Conservation (phyloP, 1,140 invertebrate genomes). For the Megalopta genalis region DNA sequence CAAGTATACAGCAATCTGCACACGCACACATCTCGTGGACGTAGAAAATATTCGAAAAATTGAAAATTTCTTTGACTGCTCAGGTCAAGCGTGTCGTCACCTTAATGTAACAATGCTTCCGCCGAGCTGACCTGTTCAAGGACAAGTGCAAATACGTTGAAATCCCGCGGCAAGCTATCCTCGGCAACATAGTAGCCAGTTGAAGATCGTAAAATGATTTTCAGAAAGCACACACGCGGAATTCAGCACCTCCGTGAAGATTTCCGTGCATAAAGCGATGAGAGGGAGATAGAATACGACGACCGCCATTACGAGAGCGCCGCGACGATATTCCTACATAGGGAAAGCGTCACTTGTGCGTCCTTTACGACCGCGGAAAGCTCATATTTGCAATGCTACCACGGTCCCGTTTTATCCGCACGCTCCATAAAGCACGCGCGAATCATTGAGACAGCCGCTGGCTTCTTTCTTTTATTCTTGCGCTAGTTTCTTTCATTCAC, state of each 20-base stretch:
- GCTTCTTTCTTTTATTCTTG: not conserved
- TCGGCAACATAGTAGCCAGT: not conserved
- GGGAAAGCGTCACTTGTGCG: not conserved
- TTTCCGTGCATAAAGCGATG: constrained; percentile 29
- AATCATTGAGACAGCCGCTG: constrained; percentile 28
- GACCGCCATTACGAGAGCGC: constrained; percentile 31
- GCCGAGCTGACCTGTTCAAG: not conserved
- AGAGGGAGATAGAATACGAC: constrained; percentile 41
- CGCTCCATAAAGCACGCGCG: constrained; percentile 43
- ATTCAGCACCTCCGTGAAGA: constrained; percentile 26
- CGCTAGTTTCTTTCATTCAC: not conserved
- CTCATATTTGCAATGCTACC: constrained; percentile 48
- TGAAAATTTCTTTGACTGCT: too few relatives aligned
- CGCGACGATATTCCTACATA: not conserved
- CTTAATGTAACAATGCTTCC: not conserved
- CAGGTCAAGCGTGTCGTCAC: not conserved
- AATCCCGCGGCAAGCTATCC: not conserved
- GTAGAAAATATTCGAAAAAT: too few relatives aligned
- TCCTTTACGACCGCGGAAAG: constrained; percentile 36
- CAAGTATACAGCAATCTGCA: too few relatives aligned
- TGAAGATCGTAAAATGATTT: constrained; percentile 3
- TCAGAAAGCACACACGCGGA: not conserved
- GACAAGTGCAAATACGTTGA: constrained; percentile 1
- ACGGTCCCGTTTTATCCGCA: constrained; percentile 29
- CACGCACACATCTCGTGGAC: too few relatives aligned